Evolutionary conservation across 2,797 vertebrate species (phyloP), one percentile per base, ranked within the genome.

Genomic region (Enteromius anoplus): DNA sequence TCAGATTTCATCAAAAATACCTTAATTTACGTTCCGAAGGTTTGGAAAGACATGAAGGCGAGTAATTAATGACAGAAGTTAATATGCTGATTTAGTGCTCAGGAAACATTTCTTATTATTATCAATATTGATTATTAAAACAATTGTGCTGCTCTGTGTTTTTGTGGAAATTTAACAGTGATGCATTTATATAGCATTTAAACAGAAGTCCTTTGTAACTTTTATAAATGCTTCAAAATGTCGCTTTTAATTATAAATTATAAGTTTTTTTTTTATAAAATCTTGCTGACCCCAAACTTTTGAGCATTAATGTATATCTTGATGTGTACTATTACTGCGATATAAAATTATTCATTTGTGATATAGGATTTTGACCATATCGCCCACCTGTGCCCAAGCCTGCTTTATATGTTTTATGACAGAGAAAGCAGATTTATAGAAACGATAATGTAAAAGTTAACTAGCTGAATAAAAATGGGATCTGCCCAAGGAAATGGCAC

Each of bases 341-440:
- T 45, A 32, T 15, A 15, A 80, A 60, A 80, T 58, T 3, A 62
- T 58, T 60, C 6, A 17, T 75, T 32, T 26, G 10, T 32, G 9
- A 65, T 21, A 45, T 47, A 64, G 34, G 29, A 53, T 34, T 73
- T 34, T 75, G 29, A 11, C 29, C 60, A 32, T 64, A 64, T 64
- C 1, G 15, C n/a, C 4, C 40, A 64, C 17, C 42, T 17, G 19
- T 66, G 65, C 11, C 5, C 19, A 66, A 62, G 19, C 12, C 42
- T 47, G 55, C 51, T 66, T n/a, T 4, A 81, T 87, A 76, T 76
- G 83, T 80, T 71, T 73, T 68, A 70, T 85, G 66, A 84, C 68
- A 79, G 65, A 79, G 71, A 80, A n/a, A 69, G 55, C 21, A 32
- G 45, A 73, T 85, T 75, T 62, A 78, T 9, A 68, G 58, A 66